A percentile compares a stretch with the other conserved stretches of the same genome.
phyloP scores from a whole-genome alignment of 2,113 vertebrate species.

The Misgurnus mizolepis region DNA sequence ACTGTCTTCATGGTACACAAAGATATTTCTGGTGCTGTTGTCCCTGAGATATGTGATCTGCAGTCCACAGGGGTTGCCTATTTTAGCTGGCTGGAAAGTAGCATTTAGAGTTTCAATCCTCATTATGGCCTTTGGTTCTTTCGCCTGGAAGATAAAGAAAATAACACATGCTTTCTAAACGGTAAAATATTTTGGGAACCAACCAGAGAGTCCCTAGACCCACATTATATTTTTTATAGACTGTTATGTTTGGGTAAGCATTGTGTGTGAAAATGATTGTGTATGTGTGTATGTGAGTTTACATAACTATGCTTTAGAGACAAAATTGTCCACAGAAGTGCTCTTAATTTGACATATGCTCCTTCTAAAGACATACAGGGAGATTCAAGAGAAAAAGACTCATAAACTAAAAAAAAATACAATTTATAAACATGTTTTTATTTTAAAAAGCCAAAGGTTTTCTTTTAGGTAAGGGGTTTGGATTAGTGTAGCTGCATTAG shows the following conservation, averaged over 20 bases:
- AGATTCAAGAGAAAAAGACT: neutral
- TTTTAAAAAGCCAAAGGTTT: too few species aligned
- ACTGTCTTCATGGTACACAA: constrained; percentile 93
- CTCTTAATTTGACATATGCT: too few species aligned
- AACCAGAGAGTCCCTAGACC: neutral
- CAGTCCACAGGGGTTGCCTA: constrained; percentile 86
- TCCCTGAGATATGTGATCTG: constrained; percentile 96
- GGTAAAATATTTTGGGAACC: neutral
- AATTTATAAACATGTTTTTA: too few species aligned
- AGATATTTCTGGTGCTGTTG: constrained; percentile 96
- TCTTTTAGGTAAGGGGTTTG: too few species aligned
- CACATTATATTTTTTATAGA: neutral
- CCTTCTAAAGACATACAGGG: too few species aligned
- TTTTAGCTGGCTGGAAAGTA: constrained; percentile 91
- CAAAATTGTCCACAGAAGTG: neutral
- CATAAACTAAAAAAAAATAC: neutral
- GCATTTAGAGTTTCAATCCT: constrained; percentile 91
- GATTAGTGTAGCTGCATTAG: too few species aligned
- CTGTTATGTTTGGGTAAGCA: neutral
- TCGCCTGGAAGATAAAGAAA: constrained; percentile 76
- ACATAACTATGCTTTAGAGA: neutral
- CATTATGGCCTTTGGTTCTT: constrained; percentile 93
- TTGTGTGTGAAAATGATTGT: neutral
- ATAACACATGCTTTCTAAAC: neutral
- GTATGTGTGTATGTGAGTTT: neutral